A percentile compares a stretch with the other conserved stretches of the same genome.
Evolutionary conservation across 37 sponge, comb jelly and placozoan species (phyloP).

Genomic region (Beroe forskalii): DNA sequence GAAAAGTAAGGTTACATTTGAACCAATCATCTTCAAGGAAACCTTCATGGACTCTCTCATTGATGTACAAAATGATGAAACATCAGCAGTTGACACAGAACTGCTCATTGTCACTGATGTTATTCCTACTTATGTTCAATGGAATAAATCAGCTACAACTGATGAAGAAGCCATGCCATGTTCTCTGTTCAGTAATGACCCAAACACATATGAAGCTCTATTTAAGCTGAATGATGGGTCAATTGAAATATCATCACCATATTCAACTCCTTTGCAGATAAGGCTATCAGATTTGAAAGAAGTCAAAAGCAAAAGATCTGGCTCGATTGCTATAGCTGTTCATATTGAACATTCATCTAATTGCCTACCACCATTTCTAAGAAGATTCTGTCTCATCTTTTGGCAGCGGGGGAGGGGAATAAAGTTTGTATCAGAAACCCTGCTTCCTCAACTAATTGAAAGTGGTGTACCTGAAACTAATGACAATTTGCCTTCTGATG

Average conservation of each 20-base stretch:
- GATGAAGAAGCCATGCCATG: neutral
- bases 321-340: neutral
- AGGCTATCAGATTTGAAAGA: neutral
- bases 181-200: neutral
- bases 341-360: slow-evolving; percentile 10
- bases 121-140: slow-evolving; percentile 64
- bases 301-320: neutral
- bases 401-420: slow-evolving; percentile 44
- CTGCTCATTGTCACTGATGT: slow-evolving; percentile 15
- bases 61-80: neutral
- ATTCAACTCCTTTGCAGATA: slow-evolving; percentile 27
- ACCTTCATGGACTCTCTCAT: slow-evolving; percentile 48
- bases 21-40: neutral
- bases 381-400: slow-evolving; percentile 16
- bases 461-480: neutral
- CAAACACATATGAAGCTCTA: slow-evolving; percentile 12
- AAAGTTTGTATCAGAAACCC: neutral
- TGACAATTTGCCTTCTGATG: slow-evolving; percentile 31
- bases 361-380: slow-evolving; percentile 37
- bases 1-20: neutral
- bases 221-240: neutral
- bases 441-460: neutral
- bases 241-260: slow-evolving; percentile 16
- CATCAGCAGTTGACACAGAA: slow-evolving; percentile 13
- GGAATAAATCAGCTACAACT: neutral